Percentiles rank a stretch among this genome's conserved stretches.
phyloP scores from a whole-genome alignment of 2,888 invertebrate species.

The Baronia brevicornis region DNA sequence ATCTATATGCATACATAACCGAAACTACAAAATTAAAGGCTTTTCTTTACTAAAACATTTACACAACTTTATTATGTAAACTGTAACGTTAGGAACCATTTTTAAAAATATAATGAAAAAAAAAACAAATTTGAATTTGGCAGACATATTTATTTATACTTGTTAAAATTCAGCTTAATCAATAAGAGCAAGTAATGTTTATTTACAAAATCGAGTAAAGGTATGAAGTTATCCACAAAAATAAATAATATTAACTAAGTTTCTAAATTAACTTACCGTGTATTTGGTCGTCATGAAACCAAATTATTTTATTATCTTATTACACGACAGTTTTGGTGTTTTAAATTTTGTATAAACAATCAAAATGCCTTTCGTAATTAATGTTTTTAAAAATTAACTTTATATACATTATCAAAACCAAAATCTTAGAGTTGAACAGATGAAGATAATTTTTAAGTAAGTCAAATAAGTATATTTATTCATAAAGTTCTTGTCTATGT shows the following conservation, averaged over 20 bases:
- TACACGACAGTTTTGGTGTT: no score
- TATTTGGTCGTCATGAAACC: conserved; percentile 60
- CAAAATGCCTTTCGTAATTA: no score
- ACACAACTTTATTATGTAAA: no score
- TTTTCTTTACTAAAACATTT: no score
- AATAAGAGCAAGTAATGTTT: conserved; percentile 63
- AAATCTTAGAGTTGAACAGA: no score
- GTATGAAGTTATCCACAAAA: conserved; percentile 66
- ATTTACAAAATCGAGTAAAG: conserved; percentile 69
- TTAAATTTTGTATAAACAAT: no score
- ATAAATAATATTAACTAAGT: conserved; percentile 62
- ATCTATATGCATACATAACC: no score
- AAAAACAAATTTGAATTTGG: conserved; percentile 62
- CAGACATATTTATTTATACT: conserved; percentile 75
- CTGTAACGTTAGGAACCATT: no score
- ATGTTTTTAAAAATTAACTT: no score
- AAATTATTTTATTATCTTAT: conserved; percentile 27
- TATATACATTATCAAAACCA: no score
- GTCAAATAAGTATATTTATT: conserved; percentile 17
- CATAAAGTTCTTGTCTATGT: conserved; percentile 20
- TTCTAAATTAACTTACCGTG: conserved; percentile 54
- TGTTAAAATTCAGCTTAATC: conserved; percentile 68
- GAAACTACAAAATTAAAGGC: no score
- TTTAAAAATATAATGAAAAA: no score
- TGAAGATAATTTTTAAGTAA: conserved; percentile 19